A percentile compares a stretch with the other conserved stretches of the same genome.
These are phyloP conservation scores for Sericinus montela DNA, from an alignment of 2,888 invertebrate genomes.

Conservation along the genomic window DNA sequence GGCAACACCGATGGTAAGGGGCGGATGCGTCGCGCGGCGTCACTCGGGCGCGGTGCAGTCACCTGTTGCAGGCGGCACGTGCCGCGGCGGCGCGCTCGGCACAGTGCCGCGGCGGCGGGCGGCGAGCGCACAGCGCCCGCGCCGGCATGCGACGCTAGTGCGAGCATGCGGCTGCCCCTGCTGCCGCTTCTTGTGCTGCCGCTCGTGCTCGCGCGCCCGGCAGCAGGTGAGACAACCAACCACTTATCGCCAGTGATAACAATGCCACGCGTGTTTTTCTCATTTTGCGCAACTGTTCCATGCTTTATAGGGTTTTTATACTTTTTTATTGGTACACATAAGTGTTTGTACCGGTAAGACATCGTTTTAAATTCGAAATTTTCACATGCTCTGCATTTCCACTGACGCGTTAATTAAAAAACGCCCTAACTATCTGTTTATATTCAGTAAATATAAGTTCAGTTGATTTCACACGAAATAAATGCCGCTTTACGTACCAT, in stretches of 20 bases:
- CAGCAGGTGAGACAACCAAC: conserved; percentile 52
- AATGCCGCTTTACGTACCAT: too few species aligned
- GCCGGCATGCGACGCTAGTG: conserved; percentile 68
- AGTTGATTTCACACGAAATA: background rate
- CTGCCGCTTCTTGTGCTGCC: conserved; percentile 74
- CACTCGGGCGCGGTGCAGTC: conserved; percentile 41
- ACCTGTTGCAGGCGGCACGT: conserved; percentile 36
- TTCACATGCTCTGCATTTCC: background rate
- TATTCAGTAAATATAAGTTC: background rate
- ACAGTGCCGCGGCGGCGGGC: conserved; percentile 47
- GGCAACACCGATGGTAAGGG: conserved; percentile 45
- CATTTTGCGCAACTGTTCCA: background rate
- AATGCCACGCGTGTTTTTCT: background rate
- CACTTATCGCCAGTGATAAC: background rate
- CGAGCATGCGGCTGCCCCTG: conserved; percentile 73
- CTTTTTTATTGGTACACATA: background rate
- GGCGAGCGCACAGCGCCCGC: conserved; percentile 47
- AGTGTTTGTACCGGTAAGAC: background rate
- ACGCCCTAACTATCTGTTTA: background rate
- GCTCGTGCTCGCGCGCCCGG: conserved; percentile 67
- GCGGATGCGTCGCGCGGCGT: conserved; percentile 26
- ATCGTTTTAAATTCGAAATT: background rate
- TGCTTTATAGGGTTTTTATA: background rate
- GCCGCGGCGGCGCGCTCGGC: conserved; percentile 33
- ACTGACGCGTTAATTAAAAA: background rate